These are phyloP conservation scores for Ranitomeya imitator DNA, from an alignment of 2,113 vertebrate species.

Conservation along the genomic window DNA sequence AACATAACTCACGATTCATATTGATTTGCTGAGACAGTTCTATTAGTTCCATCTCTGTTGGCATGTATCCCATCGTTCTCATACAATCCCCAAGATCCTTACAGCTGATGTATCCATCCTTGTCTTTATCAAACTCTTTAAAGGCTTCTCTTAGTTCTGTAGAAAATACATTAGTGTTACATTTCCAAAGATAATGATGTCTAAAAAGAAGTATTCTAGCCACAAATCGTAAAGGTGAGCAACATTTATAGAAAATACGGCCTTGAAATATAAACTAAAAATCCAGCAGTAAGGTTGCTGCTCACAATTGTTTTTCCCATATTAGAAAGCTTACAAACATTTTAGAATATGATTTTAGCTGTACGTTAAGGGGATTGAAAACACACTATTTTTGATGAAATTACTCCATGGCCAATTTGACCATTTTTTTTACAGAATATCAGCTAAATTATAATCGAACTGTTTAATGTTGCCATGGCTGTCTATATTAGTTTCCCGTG, in stretches of 20 bases:
- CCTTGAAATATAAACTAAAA: neutral
- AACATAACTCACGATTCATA: slow-evolving; percentile 88
- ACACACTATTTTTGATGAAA: neutral
- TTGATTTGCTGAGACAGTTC: slow-evolving; percentile 98
- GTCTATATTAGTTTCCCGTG: too few relatives aligned
- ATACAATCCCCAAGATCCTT: slow-evolving; percentile 98
- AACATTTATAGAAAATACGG: neutral
- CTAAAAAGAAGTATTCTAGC: neutral
- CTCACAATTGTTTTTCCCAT: neutral
- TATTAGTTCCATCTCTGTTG: slow-evolving; percentile 98
- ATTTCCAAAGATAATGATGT: neutral
- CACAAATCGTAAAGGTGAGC: neutral
- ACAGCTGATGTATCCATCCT: slow-evolving; percentile 96
- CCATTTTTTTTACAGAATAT: neutral
- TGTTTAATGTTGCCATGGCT: too few relatives aligned
- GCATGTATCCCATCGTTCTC: slow-evolving; percentile 99
- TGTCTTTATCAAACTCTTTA: slow-evolving; percentile 96
- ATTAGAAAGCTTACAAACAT: neutral
- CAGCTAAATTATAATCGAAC: too few relatives aligned
- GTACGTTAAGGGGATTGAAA: neutral
- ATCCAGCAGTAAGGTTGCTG: neutral
- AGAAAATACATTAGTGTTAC: neutral
- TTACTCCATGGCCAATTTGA: neutral
- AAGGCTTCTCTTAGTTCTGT: slow-evolving; percentile 94
- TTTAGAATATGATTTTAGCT: neutral